Evolutionary conservation across 2,113 vertebrate species (phyloP).

Genomic region (Centropus bengalensis): DNA sequence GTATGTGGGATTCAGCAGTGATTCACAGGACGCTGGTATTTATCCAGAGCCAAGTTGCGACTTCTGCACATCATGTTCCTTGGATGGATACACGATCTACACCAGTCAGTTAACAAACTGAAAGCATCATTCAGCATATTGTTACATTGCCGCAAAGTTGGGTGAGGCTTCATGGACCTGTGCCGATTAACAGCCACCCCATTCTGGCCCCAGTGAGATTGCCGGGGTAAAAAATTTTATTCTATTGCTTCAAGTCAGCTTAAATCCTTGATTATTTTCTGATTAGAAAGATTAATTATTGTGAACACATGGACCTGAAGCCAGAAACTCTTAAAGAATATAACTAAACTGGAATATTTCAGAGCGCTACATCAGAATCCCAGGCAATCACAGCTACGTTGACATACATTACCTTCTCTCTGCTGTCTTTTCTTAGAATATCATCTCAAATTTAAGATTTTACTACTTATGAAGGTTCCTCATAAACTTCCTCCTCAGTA

Average conservation of each 20-base stretch:
- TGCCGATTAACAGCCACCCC: background rate
- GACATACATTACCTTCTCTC: background rate
- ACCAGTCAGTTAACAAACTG: constrained; percentile 45
- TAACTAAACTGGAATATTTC: background rate
- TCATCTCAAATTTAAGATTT: background rate
- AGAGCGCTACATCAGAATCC: background rate
- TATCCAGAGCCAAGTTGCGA: constrained; percentile 30
- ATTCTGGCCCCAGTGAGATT: background rate
- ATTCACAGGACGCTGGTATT: constrained; percentile 33
- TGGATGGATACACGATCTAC: constrained; percentile 1
- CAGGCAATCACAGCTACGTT: background rate
- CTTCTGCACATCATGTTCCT: constrained; percentile 61
- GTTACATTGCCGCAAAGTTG: background rate
- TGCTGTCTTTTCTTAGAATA: background rate
- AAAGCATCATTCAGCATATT: constrained; percentile 24
- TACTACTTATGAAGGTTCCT: background rate
- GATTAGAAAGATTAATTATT: background rate
- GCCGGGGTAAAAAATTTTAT: background rate
- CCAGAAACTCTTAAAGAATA: background rate
- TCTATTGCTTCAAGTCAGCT: background rate
- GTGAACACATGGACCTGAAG: background rate
- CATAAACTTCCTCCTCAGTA: background rate
- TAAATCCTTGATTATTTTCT: background rate
- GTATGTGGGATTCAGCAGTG: background rate
- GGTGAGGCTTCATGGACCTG: background rate